Evolutionary conservation across 2,113 vertebrate genomes (phyloP).

Genomic region (Pseudorectes ferrugineus): DNA sequence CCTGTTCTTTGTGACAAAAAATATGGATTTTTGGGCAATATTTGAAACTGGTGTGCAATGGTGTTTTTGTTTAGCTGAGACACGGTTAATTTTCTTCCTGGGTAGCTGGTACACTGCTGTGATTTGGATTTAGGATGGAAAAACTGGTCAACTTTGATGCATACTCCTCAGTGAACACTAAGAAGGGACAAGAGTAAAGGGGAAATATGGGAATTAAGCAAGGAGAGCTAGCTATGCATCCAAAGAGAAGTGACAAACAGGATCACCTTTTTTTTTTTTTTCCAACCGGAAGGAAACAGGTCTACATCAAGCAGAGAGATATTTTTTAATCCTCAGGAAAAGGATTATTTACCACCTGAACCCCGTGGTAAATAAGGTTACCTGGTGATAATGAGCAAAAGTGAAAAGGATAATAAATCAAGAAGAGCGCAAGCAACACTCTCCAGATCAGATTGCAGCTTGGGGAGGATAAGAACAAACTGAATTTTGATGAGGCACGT

Average conservation of each 20-base stretch:
- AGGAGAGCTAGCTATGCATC: not conserved
- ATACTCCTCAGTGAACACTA: not conserved
- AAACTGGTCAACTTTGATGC: not conserved
- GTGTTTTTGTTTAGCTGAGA: not conserved
- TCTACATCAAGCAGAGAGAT: not conserved
- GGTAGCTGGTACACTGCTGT: not conserved
- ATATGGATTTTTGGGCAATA: not conserved
- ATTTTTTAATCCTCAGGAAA: not conserved
- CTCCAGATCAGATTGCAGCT: not conserved
- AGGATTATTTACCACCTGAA: not conserved
- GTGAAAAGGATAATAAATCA: conserved; percentile 45
- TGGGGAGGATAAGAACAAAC: not conserved
- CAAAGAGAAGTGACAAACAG: not conserved
- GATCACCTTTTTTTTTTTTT: not conserved
- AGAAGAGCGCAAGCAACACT: not conserved
- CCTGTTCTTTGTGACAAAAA: not conserved
- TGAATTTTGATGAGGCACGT: not conserved
- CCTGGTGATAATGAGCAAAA: conserved; percentile 10
- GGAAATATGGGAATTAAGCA: not conserved
- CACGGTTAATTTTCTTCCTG: not conserved
- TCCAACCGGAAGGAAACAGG: not conserved
- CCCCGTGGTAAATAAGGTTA: not conserved
- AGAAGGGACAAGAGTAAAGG: not conserved
- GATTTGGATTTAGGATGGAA: not conserved
- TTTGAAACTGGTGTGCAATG: not conserved